Evolutionary conservation across 2,888 invertebrate genomes (phyloP), one percentile per base, ranked within the genome.

Genomic region (Zygothrica quintamaculata): DNA sequence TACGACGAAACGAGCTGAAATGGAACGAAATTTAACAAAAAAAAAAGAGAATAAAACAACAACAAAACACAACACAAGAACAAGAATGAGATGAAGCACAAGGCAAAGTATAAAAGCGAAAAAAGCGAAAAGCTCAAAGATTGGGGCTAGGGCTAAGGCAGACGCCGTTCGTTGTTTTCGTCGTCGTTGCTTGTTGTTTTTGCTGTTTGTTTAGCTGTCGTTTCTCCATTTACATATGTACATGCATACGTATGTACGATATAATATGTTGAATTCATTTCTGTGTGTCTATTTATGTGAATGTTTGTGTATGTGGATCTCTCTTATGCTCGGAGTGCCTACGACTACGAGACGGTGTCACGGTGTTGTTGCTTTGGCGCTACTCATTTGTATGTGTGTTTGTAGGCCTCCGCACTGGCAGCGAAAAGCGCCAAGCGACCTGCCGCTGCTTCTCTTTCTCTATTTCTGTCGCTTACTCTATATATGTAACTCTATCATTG

Each of bases 121-220:
- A 47, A 55, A 55, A 56, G 56, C 60, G 52, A 66, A 75, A 68
- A 77, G 77, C 74, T 46, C 57, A 55, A 74, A 77, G 69, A 77
- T 74, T 80, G 69, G 61, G 74, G 60, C 77, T 69, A 74, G 70
- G 64, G 72, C 72, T 64, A 75, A 65, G n/a, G 64, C 71, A 73
- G 73, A 74, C 70, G 78, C 59, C 67, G 70, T 47, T 53, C 42
- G 34, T 62, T 44, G 39, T 46, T 46, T 61, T 58, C 29, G 40
- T 61, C 18, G 53, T 43, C 56, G 52, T 76, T 44, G 52, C 78
- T 84, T 59, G 52, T 76, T 44, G 52, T 74, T 84, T 39, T 66
- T 72, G 69, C 47, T 67, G 77, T 80, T 80, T 80, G 77, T 61
- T 82, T 82, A 78, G 84, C 77, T 78, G 85, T 33, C 65, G 72